Evolutionary conservation across 2,113 vertebrate species (phyloP), one percentile per base, ranked within the genome.

Genomic region (Oncorhynchus keta): DNA sequence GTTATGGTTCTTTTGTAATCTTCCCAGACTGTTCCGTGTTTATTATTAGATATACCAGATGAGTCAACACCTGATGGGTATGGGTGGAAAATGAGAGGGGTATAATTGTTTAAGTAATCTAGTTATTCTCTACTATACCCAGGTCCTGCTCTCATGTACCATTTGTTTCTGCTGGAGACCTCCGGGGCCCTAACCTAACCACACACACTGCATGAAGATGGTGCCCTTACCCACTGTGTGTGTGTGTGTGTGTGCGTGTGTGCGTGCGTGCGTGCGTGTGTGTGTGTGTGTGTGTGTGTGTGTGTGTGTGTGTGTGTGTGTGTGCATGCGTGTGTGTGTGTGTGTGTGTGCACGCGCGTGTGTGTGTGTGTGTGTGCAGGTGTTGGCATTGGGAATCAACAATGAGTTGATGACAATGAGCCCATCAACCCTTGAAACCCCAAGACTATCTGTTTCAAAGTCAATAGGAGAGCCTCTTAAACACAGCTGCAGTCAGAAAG

Each of bases 61-160:
- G 79, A 83, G 75, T 77, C 81, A 86, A 20, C 89, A 88, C 86
- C 89, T 89, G 85, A 92, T 65, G 76, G 30, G 62, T 68, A 28
- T 30, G 68, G 71, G 51, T 7, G 51, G 69, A 62, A 11, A 59
- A 65, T 84, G 77, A 88, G 87, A 80, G 78, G 76, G 39, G 72
- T 45, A 1, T 70, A 77, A 81, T 81, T 68, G 81, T 72, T 28
- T 5, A 35, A 59, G 66, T 82, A 85, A 91, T 89, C 87, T 59
- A 68, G 83, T 73, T 83, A 71, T 90, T 91, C 86, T 88, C 64
- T 55, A 35, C 81, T 68, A 39, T 59, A 4, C 1, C 71, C 61
- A 18, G 51, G 14, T 65, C 48, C 28, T 69, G 55, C 75, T 72
- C 62, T 2, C 5, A 49, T 75, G 68, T 67, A n/a, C 77, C 89